These are phyloP conservation scores for Chrysolophus pictus DNA, from an alignment of 2,797 vertebrate genomes.

Conservation along the genomic window DNA sequence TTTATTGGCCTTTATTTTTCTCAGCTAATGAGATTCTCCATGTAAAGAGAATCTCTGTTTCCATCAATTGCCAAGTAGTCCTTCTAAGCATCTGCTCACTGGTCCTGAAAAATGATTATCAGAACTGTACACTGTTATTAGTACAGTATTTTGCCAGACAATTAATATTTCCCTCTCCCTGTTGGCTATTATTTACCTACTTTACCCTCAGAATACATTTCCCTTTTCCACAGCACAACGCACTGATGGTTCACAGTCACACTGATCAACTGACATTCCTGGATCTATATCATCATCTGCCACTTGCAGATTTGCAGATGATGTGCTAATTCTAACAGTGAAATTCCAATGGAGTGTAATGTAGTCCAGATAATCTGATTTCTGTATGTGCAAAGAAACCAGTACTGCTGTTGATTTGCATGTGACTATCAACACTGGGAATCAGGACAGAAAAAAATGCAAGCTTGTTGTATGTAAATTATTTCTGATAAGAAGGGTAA, in stretches of 20 bases:
- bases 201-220: not conserved
- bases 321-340: not conserved
- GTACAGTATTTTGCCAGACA: not conserved
- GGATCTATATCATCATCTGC: not conserved
- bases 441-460: not conserved
- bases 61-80: not conserved
- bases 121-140: not conserved
- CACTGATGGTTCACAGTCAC: not conserved
- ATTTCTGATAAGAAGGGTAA: conserved; percentile 6
- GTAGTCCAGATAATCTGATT: not conserved
- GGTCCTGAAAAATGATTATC: conserved; percentile 30
- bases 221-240: not conserved
- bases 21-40: not conserved
- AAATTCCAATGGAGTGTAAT: not conserved
- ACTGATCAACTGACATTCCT: not conserved
- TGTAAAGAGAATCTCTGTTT: not conserved
- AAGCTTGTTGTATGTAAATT: not conserved
- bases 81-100: not conserved
- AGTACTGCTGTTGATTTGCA: not conserved
- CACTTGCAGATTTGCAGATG: conserved; percentile 4
- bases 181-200: not conserved
- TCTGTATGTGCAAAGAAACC: not conserved
- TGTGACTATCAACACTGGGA: not conserved
- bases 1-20: not conserved
- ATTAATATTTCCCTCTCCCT: not conserved